Evolutionary conservation across 2,113 vertebrate genomes (phyloP), one percentile per base, ranked within the genome.

Genomic region (Hippocampus guttulatus): DNA sequence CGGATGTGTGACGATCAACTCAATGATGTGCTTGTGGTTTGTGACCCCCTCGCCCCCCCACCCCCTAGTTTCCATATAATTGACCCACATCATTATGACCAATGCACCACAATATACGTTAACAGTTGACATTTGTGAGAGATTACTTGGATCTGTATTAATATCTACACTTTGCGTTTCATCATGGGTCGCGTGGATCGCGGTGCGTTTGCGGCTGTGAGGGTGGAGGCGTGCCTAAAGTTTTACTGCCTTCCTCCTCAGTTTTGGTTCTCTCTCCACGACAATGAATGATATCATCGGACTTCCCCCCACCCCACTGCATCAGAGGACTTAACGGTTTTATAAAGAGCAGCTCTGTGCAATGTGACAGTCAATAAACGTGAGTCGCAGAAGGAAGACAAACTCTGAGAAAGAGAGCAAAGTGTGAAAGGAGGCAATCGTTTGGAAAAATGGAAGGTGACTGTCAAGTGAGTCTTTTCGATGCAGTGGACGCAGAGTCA

Each of bases 201-300:
- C 18, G 1, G 6, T n/a, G 1, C 16, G 30, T 30, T 30, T 60
- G 2, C 16, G 8, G 15, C 27, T 67, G 52, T 27, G 47, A 30
- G 62, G 30, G 23, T 54, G 62, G 38, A 14, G 58, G 27, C 67
- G 63, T 74, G 49, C 73, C 43, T 27, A 47, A 11, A 67, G 71
- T 78, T 55, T 11, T 1, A 55, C 21, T 12, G 33, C 33, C 33
- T 0, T 57, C 74, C 73, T 71, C 57, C 68, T 38, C 40, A 30
- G 4, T 23, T 60, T 38, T 73, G 71, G 67, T 69, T 81, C 81
- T 79, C 69, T 84, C 81, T 85, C 84, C 78, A 33, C 54, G 82
- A 61, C 14, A 11, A 18, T 68, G 25, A 60, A 27, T 90, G 90
- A 91, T 89, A 88, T 92, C 91, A 92, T 63, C 67, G 91, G 90